Conservation (phyloP, 1,140 invertebrate species). For the Aphis gossypii region DNA sequence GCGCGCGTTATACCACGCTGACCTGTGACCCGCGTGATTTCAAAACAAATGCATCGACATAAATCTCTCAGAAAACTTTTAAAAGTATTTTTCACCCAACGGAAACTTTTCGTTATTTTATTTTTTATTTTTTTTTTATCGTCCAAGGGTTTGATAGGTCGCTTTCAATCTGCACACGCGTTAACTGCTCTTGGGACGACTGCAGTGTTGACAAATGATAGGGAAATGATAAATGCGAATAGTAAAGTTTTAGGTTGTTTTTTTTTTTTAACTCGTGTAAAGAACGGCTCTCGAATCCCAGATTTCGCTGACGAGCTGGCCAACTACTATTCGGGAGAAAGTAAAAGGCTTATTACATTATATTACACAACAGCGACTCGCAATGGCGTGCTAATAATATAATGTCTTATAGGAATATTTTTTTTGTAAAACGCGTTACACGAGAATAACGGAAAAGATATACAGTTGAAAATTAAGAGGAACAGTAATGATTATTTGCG, state of each 20-base stretch:
- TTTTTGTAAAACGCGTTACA: background rate
- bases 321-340: background rate
- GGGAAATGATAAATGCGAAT: slow-evolving; percentile 53
- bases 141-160: slow-evolving; percentile 51
- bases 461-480: background rate
- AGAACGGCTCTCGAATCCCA: background rate
- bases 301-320: background rate
- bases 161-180: slow-evolving; percentile 50
- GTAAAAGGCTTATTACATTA: background rate
- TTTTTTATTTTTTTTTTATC: slow-evolving; percentile 44
- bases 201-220: slow-evolving; percentile 48
- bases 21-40: background rate
- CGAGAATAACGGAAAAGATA: background rate
- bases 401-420: background rate
- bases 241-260: slow-evolving; percentile 9
- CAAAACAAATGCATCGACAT: slow-evolving; percentile 23
- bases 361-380: background rate
- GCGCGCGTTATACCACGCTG: background rate
- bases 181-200: slow-evolving; percentile 50
- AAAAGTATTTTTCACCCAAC: background rate
- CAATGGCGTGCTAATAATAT: background rate
- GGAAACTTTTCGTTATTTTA: slow-evolving; percentile 36
- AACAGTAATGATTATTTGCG: background rate
- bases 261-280: background rate
- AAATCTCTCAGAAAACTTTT: slow-evolving; percentile 42